These are phyloP conservation scores for Harpegnathos saltator DNA, from an alignment of 1,140 invertebrate genomes.

Conservation along the genomic window DNA sequence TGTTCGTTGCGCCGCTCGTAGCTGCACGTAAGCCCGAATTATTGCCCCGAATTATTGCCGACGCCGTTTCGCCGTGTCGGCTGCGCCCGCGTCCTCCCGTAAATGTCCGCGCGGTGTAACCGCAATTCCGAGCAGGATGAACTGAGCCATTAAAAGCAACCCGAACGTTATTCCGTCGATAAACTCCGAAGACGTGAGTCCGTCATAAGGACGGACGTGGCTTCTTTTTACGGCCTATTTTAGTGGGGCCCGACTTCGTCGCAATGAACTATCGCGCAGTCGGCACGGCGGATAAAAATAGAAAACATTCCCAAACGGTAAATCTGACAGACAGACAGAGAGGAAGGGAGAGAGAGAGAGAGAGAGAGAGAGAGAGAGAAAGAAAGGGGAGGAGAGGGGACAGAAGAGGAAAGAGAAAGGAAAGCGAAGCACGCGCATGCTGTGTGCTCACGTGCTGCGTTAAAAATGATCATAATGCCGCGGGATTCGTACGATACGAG, in stretches of 20 bases:
- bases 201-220: constrained; percentile 14
- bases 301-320: neutral
- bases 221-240: constrained; percentile 40
- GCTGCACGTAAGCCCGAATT: constrained; percentile 29
- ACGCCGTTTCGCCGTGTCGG: constrained; percentile 27
- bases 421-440: neutral
- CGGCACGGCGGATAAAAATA: neutral
- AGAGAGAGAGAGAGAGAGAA: too few species aligned
- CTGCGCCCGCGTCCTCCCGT: neutral
- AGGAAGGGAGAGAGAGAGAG: too few species aligned
- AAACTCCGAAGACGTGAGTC: constrained; percentile 45
- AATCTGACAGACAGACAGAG: neutral
- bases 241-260: constrained; percentile 26
- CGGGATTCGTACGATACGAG: constrained; percentile 36
- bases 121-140: constrained; percentile 28
- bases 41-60: constrained; percentile 46
- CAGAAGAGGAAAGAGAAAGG: neutral
- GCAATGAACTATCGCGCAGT: constrained; percentile 1
- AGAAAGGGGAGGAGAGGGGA: neutral
- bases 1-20: constrained; percentile 20
- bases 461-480: constrained; percentile 25
- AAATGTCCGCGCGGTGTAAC: constrained; percentile 12
- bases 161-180: constrained; percentile 38
- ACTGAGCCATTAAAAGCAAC: constrained; percentile 50
- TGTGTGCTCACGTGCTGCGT: neutral